Evolutionary conservation across 2,113 vertebrate genomes (phyloP).

Genomic region (Raja brachyura): DNA sequence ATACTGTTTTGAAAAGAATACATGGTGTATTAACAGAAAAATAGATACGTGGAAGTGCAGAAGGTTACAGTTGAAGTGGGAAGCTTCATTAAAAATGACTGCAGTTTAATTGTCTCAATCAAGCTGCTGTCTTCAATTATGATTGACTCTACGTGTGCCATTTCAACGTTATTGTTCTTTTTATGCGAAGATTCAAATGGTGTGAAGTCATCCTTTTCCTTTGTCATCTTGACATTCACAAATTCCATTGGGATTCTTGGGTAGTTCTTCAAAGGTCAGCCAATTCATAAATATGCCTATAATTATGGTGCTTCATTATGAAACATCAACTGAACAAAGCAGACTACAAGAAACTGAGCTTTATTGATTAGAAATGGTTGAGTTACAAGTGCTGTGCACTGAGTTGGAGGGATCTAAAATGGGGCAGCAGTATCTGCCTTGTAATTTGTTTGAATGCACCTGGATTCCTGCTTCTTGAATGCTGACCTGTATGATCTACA

Average conservation of each 20-base stretch:
- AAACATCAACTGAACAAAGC: background rate
- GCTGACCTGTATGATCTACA: no score
- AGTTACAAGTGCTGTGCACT: background rate
- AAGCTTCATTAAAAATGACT: conserved; percentile 7
- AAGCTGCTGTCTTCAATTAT: conserved; percentile 27
- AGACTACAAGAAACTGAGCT: background rate
- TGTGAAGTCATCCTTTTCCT: background rate
- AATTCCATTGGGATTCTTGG: background rate
- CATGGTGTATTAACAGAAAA: background rate
- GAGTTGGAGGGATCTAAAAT: background rate
- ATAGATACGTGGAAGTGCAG: conserved; percentile 12
- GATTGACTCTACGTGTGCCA: background rate
- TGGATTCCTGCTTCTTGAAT: no score
- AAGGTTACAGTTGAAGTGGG: background rate
- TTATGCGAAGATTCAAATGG: background rate
- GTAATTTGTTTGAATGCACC: background rate
- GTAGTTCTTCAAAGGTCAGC: background rate
- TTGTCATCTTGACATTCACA: conserved; percentile 23
- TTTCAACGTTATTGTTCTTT: background rate
- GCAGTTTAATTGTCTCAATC: conserved; percentile 2
- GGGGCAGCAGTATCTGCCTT: background rate
- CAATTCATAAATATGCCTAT: background rate
- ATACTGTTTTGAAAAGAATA: conserved; percentile 5
- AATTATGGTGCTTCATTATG: conserved; percentile 8
- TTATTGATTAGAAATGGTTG: no score